phyloP scores from a whole-genome alignment of 1,140 invertebrate species.

The Phthorimaea operculella region DNA sequence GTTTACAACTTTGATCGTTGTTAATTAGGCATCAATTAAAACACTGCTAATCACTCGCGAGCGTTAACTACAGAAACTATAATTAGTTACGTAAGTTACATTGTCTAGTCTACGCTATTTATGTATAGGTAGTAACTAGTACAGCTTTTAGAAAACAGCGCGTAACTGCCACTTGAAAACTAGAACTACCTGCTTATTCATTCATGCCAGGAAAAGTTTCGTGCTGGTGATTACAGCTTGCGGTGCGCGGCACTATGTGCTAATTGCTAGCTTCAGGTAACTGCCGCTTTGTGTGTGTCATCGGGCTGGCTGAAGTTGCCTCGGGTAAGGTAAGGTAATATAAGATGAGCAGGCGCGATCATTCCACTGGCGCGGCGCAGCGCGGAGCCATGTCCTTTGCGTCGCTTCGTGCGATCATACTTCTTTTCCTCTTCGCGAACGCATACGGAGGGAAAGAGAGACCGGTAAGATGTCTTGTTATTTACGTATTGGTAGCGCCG shows the following conservation, averaged over 20 bases:
- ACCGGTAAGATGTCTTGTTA: constrained; percentile 44
- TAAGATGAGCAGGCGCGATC: constrained; percentile 8
- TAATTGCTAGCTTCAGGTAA: constrained; percentile 29
- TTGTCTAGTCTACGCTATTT: not conserved
- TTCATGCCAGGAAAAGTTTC: constrained; percentile 29
- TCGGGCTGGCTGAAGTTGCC: constrained; percentile 1
- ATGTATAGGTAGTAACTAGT: not conserved
- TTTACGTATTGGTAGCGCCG: too few relatives aligned
- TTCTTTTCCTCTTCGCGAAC: constrained; percentile 11
- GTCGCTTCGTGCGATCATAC: constrained; percentile 29
- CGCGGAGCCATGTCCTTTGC: constrained; percentile 35
- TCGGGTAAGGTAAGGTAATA: too few relatives aligned
- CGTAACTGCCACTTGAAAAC: not conserved
- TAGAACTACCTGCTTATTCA: constrained; percentile 25
- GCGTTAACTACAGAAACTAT: not conserved
- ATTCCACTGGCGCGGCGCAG: constrained; percentile 14
- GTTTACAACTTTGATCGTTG: not conserved
- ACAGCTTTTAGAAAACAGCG: not conserved
- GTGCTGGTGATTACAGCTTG: constrained; percentile 38
- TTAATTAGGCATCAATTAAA: not conserved
- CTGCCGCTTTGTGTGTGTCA: constrained; percentile 6
- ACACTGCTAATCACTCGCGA: not conserved
- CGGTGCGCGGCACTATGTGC: constrained; percentile 21
- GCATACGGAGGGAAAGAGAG: constrained; percentile 38
- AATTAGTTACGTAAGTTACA: not conserved